Conservation (phyloP, 1,140 invertebrate species). For the Brachionus rotundiformis region DNA sequence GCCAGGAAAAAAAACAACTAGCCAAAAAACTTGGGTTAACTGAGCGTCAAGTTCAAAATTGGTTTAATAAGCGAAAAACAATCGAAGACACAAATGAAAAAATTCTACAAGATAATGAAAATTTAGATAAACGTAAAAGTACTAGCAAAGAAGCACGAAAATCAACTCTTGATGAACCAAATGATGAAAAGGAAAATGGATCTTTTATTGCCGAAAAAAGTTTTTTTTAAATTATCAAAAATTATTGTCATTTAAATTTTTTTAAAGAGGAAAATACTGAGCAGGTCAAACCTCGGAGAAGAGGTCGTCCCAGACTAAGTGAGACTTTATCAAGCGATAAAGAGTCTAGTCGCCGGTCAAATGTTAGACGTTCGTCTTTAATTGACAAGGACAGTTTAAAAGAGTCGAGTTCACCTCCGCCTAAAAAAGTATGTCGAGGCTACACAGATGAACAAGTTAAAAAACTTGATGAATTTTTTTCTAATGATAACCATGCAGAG, state of each 20-base stretch:
- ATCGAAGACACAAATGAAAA: conserved; percentile 15
- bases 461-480: conserved; percentile 7
- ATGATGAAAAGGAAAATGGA: conserved; percentile 28
- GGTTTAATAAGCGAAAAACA: conserved; percentile 44
- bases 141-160: not conserved
- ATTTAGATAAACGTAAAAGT: not conserved
- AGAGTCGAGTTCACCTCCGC: conserved; percentile 6
- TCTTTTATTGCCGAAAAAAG: not conserved
- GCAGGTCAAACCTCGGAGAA: not conserved
- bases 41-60: conserved; percentile 47
- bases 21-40: conserved; percentile 35
- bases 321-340: not conserved
- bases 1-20: not conserved
- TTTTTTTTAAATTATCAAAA: not conserved
- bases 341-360: conserved; percentile 6
- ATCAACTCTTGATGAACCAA: not conserved
- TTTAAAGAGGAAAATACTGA: not conserved
- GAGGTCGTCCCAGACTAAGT: not conserved
- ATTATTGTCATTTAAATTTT: not conserved
- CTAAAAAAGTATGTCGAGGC: not conserved
- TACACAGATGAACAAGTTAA: not conserved
- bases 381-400: not conserved
- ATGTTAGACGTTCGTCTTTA: not conserved
- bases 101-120: not conserved
- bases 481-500: not conserved